Percentiles rank a stretch among this genome's conserved stretches.
phyloP scores from a whole-genome alignment of 2,113 vertebrate species.

The Hippolais icterina region DNA sequence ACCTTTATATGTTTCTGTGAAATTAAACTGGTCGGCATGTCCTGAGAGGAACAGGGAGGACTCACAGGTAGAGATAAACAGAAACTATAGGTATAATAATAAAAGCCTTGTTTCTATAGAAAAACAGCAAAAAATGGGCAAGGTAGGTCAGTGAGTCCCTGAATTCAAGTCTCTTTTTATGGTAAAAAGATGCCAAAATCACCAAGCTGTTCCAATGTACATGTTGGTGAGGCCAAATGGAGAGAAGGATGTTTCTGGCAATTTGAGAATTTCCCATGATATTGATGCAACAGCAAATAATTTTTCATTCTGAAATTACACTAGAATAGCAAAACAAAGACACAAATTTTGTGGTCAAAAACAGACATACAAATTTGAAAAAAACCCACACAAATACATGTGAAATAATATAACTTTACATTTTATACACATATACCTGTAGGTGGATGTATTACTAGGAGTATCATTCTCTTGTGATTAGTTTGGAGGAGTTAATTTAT shows the following conservation, averaged over 20 bases:
- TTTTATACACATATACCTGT: neutral
- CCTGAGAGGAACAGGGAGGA: neutral
- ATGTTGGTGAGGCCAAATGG: neutral
- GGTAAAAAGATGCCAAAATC: neutral
- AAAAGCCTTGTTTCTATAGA: neutral
- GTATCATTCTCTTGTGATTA: neutral
- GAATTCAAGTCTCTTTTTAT: neutral
- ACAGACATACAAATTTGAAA: rapidly evolving
- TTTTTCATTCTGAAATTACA: neutral
- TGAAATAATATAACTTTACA: neutral
- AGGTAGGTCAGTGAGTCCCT: neutral
- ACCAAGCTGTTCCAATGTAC: neutral
- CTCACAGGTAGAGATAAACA: neutral
- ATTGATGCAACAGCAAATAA: neutral
- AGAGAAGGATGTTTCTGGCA: neutral
- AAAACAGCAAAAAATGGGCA: neutral
- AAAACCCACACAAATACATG: neutral
- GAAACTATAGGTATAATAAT: neutral
- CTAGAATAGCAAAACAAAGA: neutral
- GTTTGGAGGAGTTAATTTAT: neutral
- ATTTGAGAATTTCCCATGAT: neutral
- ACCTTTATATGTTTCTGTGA: neutral
- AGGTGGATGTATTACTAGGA: neutral
- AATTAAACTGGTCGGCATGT: neutral
- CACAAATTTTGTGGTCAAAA: neutral